Evolutionary conservation across 2,113 vertebrate genomes (phyloP).

Genomic region (Alexandromys fortis): DNA sequence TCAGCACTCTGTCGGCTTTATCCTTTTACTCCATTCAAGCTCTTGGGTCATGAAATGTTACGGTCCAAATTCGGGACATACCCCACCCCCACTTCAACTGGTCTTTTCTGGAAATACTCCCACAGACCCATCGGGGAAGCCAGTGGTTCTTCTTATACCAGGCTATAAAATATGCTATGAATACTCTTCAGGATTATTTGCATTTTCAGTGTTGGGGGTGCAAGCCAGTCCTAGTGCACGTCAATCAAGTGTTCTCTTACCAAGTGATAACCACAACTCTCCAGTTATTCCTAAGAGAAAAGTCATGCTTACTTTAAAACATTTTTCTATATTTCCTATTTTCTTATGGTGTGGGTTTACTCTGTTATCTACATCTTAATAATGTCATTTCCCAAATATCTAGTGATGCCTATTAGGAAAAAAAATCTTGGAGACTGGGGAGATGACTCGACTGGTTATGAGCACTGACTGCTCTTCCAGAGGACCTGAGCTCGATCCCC

Average conservation of each 20-base stretch:
- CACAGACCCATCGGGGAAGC: neutral
- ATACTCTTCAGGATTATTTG: neutral
- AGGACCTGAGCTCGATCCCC: neutral
- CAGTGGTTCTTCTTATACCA: neutral
- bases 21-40: neutral
- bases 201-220: neutral
- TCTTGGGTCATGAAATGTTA: too few species aligned
- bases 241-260: neutral
- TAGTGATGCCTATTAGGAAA: neutral
- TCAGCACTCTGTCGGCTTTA: neutral
- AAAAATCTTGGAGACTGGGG: neutral
- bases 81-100: neutral
- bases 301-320: neutral
- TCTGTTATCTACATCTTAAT: neutral
- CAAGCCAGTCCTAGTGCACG: neutral
- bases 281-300: neutral
- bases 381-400: neutral
- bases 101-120: neutral
- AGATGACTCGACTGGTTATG: neutral
- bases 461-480: neutral
- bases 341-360: neutral
- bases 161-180: neutral
- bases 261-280: neutral
- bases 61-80: neutral
- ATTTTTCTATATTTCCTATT: neutral